Evolutionary conservation across 92 coral and sea anemone genomes (phyloP).

Genomic region (Virgularia gustaviana): DNA sequence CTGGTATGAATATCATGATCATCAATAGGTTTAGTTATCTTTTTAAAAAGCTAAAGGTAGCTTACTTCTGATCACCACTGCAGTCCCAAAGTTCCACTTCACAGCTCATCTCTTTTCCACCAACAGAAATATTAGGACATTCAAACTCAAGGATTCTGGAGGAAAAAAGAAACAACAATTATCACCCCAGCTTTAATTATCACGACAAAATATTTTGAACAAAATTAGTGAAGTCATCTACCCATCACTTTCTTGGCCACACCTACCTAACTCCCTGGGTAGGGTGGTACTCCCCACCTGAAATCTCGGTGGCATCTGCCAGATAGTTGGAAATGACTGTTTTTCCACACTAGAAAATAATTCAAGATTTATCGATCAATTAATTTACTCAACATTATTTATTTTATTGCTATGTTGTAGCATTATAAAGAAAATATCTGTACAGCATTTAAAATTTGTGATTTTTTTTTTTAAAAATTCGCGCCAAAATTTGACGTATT

Average conservation of each 20-base stretch:
- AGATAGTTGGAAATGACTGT: conserved; percentile 89
- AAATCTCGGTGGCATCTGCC: conserved; percentile 98
- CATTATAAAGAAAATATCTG: no score
- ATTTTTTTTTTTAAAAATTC: no score
- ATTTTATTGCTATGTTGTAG: no score
- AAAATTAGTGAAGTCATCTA: no score
- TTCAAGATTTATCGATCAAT: no score
- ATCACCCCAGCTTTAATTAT: no score
- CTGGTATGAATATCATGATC: no score
- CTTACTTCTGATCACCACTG: conserved; percentile 94
- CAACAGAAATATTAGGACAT: conserved; percentile 70
- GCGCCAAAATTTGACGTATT: no score
- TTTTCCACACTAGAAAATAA: conserved; percentile 77
- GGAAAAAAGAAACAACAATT: not conserved
- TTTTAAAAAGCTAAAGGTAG: not conserved
- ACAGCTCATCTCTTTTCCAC: conserved; percentile 86
- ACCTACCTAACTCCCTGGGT: conserved; percentile 97
- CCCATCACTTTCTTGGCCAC: not conserved
- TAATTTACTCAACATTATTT: no score
- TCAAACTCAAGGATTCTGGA: conserved; percentile 93
- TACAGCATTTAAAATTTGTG: no score
- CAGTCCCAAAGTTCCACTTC: conserved; percentile 99
- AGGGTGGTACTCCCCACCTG: conserved; percentile 97
- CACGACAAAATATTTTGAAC: no score
- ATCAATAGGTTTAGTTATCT: no score